These are phyloP conservation scores for Thecocarcelia acutangulata DNA, from an alignment of 2,888 invertebrate genomes.

Conservation along the genomic window DNA sequence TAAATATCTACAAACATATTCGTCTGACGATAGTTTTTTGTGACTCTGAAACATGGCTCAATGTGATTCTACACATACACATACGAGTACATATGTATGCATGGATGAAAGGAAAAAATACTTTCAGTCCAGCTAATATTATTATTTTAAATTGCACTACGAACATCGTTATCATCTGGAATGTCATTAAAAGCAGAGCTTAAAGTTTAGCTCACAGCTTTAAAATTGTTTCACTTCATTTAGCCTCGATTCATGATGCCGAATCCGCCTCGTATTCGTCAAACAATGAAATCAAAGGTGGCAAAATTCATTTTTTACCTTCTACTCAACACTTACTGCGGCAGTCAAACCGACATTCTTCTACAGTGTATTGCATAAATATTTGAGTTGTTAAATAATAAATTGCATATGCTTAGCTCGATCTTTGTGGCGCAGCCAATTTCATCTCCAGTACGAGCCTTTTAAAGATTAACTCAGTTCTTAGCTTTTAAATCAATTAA, in stretches of 20 bases:
- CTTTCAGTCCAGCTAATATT: not conserved
- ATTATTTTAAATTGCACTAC: not conserved
- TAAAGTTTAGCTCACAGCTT: slow-evolving; percentile 32
- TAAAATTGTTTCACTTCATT: slow-evolving; percentile 26
- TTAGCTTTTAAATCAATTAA: no score
- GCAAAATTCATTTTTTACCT: slow-evolving; percentile 43
- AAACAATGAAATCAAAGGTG: slow-evolving; percentile 62
- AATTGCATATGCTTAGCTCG: no score
- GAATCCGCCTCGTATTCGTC: slow-evolving; percentile 36
- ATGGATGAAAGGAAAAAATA: not conserved
- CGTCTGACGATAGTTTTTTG: no score
- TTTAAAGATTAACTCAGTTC: no score
- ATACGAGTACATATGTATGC: no score
- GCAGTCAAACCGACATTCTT: slow-evolving; percentile 25
- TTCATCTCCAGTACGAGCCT: no score
- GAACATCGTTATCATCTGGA: slow-evolving; percentile 8
- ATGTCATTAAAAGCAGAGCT: slow-evolving; percentile 19
- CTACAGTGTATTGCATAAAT: slow-evolving; percentile 13
- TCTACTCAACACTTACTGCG: slow-evolving; percentile 46
- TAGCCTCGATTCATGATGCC: slow-evolving; percentile 42
- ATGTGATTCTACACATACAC: no score
- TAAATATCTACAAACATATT: no score
- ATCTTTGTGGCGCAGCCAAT: no score
- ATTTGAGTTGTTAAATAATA: no score
- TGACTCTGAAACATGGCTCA: no score